Percentiles rank a stretch among this genome's conserved stretches.
phyloP scores from a whole-genome alignment of 2,113 vertebrate species.

The Leucopternis melanops region DNA sequence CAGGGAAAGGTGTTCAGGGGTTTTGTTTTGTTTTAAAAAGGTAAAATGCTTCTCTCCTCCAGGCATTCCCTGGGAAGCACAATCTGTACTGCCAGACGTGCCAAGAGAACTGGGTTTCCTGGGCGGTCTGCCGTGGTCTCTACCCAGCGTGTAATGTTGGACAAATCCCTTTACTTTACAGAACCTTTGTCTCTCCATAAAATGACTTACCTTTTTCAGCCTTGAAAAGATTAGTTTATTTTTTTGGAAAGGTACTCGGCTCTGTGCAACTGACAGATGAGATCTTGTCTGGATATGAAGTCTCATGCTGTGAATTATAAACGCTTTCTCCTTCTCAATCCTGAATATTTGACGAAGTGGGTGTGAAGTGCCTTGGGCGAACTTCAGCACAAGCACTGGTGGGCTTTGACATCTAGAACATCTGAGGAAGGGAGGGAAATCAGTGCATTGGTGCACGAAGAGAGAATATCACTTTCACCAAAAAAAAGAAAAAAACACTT shows the following conservation, averaged over 20 bases:
- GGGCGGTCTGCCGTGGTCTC: not conserved
- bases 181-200: not conserved
- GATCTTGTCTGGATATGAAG: constrained; percentile 4
- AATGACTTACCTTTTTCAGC: not conserved
- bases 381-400: not conserved
- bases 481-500: not conserved
- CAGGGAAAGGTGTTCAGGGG: not conserved
- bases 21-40: not conserved
- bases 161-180: not conserved
- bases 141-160: not conserved
- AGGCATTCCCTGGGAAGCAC: not conserved
- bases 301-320: constrained; percentile 30
- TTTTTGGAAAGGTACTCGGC: not conserved
- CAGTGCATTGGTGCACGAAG: not conserved
- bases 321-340: not conserved
- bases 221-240: not conserved
- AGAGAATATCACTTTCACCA: not conserved
- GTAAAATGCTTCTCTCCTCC: not conserved
- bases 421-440: not conserved
- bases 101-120: not conserved
- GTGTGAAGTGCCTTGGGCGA: not conserved
- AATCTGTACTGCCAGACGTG: constrained; percentile 3
- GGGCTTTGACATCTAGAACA: constrained; percentile 12
- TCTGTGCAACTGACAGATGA: not conserved
- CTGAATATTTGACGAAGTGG: constrained; percentile 3